phyloP scores from a whole-genome alignment of 2,797 vertebrate species.

The Galaxias olidus region DNA sequence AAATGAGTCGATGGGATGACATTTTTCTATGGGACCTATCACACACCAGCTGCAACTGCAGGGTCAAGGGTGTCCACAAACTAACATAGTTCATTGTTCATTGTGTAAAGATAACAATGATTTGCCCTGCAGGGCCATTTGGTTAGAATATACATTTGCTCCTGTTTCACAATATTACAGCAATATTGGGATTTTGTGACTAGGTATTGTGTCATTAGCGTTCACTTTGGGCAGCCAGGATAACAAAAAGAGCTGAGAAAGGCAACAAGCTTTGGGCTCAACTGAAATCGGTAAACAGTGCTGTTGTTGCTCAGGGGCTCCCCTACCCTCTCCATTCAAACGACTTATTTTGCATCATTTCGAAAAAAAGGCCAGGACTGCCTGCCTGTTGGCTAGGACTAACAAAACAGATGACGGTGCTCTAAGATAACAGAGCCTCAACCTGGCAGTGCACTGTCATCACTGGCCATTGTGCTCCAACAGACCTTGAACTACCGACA shows the following conservation, averaged over 20 bases:
- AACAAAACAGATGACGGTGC: conserved; percentile 61
- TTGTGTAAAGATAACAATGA: neutral
- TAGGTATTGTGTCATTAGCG: neutral
- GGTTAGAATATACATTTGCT: too few species aligned
- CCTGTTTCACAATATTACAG: too few species aligned
- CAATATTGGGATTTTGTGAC: too few species aligned
- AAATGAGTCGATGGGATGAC: conserved; percentile 21
- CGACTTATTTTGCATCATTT: conserved; percentile 63
- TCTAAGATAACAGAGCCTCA: conserved; percentile 71
- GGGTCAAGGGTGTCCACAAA: conserved; percentile 37
- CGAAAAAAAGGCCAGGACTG: conserved; percentile 39
- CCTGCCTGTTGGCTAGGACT: conserved; percentile 29
- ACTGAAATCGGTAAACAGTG: conserved; percentile 62
- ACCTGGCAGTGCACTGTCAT: conserved; percentile 45
- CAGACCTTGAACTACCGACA: conserved; percentile 50
- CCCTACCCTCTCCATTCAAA: conserved; percentile 64
- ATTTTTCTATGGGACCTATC: conserved; percentile 34
- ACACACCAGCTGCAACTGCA: conserved; percentile 12
- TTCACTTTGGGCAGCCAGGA: conserved; percentile 41
- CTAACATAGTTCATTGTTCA: conserved; percentile 30
- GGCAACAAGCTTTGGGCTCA: conserved; percentile 57
- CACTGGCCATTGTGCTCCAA: conserved; percentile 59
- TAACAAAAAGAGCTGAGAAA: conserved; percentile 60
- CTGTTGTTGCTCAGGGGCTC: conserved; percentile 45
- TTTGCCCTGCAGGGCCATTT: neutral